Conservation (phyloP, 2,113 vertebrate genomes). For the Cyprinodon variegatus region DNA sequence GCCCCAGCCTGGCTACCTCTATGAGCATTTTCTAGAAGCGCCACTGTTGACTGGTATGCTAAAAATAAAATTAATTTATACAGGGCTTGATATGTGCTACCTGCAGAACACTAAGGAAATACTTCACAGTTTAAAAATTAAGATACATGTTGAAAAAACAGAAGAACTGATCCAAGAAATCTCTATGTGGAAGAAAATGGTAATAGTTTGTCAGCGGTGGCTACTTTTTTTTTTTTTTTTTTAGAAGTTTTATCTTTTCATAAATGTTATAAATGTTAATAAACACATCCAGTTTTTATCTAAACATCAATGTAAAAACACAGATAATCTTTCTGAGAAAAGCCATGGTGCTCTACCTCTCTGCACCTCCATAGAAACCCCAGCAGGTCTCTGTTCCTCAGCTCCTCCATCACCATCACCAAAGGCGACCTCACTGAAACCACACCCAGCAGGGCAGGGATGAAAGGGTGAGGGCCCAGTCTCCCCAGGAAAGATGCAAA, state of each 20-base stretch:
- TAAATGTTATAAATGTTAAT: too few relatives aligned
- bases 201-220: too few relatives aligned
- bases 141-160: not conserved
- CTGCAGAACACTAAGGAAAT: not conserved
- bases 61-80: not conserved
- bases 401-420: conserved; percentile 72
- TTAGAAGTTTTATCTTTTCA: too few relatives aligned
- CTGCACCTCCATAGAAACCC: conserved; percentile 81
- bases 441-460: conserved; percentile 71
- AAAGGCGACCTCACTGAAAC: conserved; percentile 51
- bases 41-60: too few relatives aligned
- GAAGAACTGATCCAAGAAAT: too few relatives aligned
- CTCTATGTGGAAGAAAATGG: too few relatives aligned
- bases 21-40: too few relatives aligned
- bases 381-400: conserved; percentile 78
- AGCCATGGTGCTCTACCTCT: conserved; percentile 50
- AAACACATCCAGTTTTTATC: not conserved
- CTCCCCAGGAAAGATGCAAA: conserved; percentile 76
- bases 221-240: too few relatives aligned
- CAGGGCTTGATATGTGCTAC: not conserved
- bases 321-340: not conserved
- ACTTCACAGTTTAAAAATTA: not conserved
- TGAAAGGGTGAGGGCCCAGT: conserved; percentile 73
- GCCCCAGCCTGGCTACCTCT: too few relatives aligned
- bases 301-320: not conserved